Base-by-base conservation (phyloP, 2,113 vertebrate genomes). In the Asarcornis scutulata region DNA sequence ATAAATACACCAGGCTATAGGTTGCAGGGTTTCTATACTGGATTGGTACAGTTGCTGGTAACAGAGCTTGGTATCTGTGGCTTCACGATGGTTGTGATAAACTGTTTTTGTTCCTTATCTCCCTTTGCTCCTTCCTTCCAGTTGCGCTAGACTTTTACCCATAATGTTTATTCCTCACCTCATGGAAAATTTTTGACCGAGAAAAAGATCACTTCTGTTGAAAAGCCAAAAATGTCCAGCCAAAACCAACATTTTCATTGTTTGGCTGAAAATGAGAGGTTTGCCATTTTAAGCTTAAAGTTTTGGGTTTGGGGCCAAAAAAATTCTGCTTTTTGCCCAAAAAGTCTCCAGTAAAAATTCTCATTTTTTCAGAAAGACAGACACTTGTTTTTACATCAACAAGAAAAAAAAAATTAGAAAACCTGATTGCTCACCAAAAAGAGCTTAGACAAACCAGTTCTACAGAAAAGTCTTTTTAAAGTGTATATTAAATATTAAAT, bases 1-100 rank as follows among this genome's bases (percentile, higher is more conserved):
- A 93, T 96, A 97, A 97, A 97, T 97, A 98, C 59, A 97, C 86
- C 89, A 83, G 83, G 83, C 94, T 97, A 96, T 95, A 96, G 92
- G 92, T 96, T 96, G 97, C 95, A 96, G 96, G 66, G 73, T 90
- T 97, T 79, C 77, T 94, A 87, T 11, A 85, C 93, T 7, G 1
- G 42, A 63, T 81, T 75, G 83, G 78, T 91, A 56, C 83, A 36
- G 52, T 55, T 73, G 71, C 56, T 94, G 32, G 59, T 60, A 21
- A 71, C 81, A 95, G 93, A 93, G 96, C 89, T 97, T 97, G 96
- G 96, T 92, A 94, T 96, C 92, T 92, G 92, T 69, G 94, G 83
- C 91, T 89, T 92, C 26, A 1, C 23, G 88, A 88, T 93, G 86
- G 53, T 46, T 74, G 55, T 74, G 96, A 96, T 95, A 97, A 96